A percentile compares a stretch with the other conserved stretches of the same genome.
phyloP scores from a whole-genome alignment of 1,140 invertebrate genomes.

The Daktulosphaira vitifoliae region DNA sequence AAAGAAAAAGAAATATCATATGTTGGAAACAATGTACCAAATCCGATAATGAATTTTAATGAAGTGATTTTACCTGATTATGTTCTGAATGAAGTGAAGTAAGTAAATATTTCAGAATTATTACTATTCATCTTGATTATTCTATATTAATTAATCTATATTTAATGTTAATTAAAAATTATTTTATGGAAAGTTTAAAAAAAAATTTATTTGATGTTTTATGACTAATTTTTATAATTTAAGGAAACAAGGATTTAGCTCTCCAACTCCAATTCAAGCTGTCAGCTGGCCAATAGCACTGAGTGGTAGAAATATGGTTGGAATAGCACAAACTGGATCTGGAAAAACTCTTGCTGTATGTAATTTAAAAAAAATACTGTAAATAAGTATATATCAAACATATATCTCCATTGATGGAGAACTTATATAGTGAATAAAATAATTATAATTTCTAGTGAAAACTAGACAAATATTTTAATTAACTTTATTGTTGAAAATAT shows the following conservation, averaged over 20 bases:
- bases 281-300: conserved; percentile 90
- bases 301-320: conserved; percentile 82
- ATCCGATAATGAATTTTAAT: conserved; percentile 78
- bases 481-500: no score
- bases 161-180: background rate
- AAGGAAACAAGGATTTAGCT: conserved; percentile 37
- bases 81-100: conserved; percentile 67
- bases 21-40: conserved; percentile 69
- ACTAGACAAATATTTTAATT: no score
- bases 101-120: conserved; percentile 41
- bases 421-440: no score
- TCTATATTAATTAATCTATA: background rate
- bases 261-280: conserved; percentile 79
- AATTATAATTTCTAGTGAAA: no score
- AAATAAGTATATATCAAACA: no score
- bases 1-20: conserved; percentile 75
- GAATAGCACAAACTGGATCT: conserved; percentile 77
- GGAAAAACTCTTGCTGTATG: conserved; percentile 50
- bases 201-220: no score
- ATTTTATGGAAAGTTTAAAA: no score
- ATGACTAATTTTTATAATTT: no score
- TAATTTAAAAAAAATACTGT: background rate
- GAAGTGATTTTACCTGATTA: conserved; percentile 82
- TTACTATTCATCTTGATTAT: background rate
- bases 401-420: no score